phyloP scores from a whole-genome alignment of 2,113 vertebrate genomes.

The Rafetus swinhoei region DNA sequence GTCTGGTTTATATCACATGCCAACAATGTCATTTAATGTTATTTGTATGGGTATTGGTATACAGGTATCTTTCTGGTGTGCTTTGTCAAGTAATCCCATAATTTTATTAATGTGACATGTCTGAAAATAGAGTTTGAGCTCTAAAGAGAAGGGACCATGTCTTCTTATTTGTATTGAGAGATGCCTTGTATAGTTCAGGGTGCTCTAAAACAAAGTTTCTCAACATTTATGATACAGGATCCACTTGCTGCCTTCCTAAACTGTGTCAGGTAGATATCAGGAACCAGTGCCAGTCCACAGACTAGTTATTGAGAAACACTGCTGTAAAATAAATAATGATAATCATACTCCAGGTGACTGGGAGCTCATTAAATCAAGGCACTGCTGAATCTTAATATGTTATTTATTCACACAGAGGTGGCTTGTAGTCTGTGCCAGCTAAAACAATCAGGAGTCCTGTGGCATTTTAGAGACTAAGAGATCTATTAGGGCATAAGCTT shows the following conservation, averaged over 20 bases:
- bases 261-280: not conserved
- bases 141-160: not conserved
- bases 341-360: not conserved
- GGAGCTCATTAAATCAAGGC: not conserved
- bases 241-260: not conserved
- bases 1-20: not conserved
- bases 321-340: not conserved
- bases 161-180: not conserved
- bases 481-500: no score
- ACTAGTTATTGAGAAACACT: not conserved
- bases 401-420: not conserved
- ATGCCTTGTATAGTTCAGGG: not conserved
- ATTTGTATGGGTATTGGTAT: not conserved
- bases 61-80: not conserved
- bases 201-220: not conserved
- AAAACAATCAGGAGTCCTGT: no score
- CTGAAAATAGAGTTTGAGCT: not conserved
- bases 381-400: not conserved
- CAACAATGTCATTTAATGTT: conserved; percentile 11
- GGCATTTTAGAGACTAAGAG: no score
- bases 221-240: not conserved
- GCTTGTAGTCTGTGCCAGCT: no score
- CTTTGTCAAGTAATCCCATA: not conserved
- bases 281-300: not conserved
- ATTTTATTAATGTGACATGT: not conserved